These are phyloP conservation scores for Anarsia innoxiella DNA, from an alignment of 2,888 invertebrate species.

Conservation along the genomic window DNA sequence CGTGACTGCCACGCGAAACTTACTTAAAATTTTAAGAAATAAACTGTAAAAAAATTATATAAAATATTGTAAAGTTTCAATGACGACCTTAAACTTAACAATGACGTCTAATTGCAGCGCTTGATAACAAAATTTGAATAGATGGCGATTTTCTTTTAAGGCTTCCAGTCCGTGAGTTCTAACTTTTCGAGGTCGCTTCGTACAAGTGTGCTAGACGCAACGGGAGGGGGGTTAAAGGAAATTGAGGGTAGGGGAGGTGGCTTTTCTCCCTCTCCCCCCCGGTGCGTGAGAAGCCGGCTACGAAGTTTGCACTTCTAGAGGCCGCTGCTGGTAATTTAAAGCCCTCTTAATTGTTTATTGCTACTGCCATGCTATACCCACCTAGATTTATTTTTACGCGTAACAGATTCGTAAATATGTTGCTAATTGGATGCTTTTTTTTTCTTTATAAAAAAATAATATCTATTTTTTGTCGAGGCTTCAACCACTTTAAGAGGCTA, in stretches of 20 bases:
- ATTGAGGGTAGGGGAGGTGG: constrained; percentile 14
- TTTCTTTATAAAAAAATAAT: too few relatives aligned
- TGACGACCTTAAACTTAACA: constrained; percentile 16
- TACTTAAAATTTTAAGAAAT: too few relatives aligned
- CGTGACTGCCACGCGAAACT: too few relatives aligned
- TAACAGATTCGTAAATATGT: too few relatives aligned
- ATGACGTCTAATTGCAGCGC: constrained; percentile 24
- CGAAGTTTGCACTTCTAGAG: constrained; percentile 46
- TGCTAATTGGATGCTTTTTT: too few relatives aligned
- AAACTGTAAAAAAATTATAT: too few relatives aligned
- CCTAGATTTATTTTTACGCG: too few relatives aligned
- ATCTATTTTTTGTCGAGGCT: too few relatives aligned
- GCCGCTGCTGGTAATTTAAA: constrained; percentile 26
- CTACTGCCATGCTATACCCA: constrained; percentile 3
- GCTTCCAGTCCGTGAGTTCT: constrained; percentile 24
- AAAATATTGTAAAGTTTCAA: too few relatives aligned
- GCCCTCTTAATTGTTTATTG: constrained; percentile 11
- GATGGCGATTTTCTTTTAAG: constrained; percentile 20
- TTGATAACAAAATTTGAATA: constrained; percentile 23
- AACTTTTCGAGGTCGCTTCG: constrained; percentile 57
- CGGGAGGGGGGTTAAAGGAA: constrained; percentile 25
- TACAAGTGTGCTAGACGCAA: constrained; percentile 53
- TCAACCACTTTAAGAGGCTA: too few relatives aligned
- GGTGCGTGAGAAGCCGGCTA: constrained; percentile 31
- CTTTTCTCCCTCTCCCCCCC: constrained; percentile 18